Base-by-base conservation (phyloP, 2,113 vertebrate species). In the Lonchura striata region DNA sequence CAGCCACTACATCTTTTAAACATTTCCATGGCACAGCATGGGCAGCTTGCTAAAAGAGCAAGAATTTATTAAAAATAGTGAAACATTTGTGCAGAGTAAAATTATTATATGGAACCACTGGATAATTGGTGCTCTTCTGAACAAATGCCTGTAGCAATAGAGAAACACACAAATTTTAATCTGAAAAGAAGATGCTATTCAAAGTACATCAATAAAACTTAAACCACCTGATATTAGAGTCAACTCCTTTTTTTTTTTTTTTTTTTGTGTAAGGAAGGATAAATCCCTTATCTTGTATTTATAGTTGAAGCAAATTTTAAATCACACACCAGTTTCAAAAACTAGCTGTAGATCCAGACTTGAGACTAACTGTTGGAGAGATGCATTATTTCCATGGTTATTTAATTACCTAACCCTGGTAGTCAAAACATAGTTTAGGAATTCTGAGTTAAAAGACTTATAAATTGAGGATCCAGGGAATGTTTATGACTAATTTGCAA, bases 391-490 rank as follows among this genome's bases (percentile, higher is more conserved):
- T 81, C 28, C 44, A 37, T 74, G 13, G 10, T 17, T 12, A 57
- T 53, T 52, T 88, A 64, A 50, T 71, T 76, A 22, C 44, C 25
- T 39, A 49, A 81, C 6, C 47, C 64, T 57, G 28, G 11, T 33
- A n/a, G 52, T 59, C 56, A 93, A 66, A 94, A 90, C 44, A 68
- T 5, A 71, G 15, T 2, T 31, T n/a, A 89, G 4, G 15, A 25
- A 33, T 74, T 94, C n/a, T 78, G 87, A 81, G 50, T 30, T 42
- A 70, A 74, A 64, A 63, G 6, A 33, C 18, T 30, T 61, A 46
- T 28, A 69, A 75, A 31, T 0, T 57, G 10, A 78, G 28, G 7
- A 33, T n/a, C 19, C 2, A 0, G 7, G 11, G 4, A 63, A 21
- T n/a, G 30, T 22, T 82, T 82, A 47, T 79, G 65, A 23, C 25